Base-by-base conservation (phyloP, 2,888 invertebrate genomes). In the Operophtera brumata region DNA sequence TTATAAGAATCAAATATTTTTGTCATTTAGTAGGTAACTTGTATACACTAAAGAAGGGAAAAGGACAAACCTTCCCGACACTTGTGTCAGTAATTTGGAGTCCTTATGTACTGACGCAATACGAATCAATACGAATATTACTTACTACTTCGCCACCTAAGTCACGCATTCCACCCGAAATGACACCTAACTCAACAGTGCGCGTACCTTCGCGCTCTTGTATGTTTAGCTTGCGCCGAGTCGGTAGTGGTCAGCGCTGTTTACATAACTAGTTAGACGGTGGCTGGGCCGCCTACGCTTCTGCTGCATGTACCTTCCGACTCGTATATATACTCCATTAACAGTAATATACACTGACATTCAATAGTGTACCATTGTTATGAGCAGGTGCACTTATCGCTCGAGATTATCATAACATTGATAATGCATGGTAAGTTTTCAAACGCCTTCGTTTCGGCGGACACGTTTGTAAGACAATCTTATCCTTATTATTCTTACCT, bases 231-330 rank as follows among this genome's bases (percentile, higher is more conserved):
- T 71, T 73, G 74, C 71, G 74, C 75, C 73, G 20, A 68, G 71
- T 71, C 74, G 69, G 76, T 73, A 78, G 81, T 82, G 80, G 84
- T 73, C 75, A 75, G 69, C 71, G 65, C 56, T 86, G 87, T 87
- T 87, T 84, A 84, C 85, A 82, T 80, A 86, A 82, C 84, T 84
- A 75, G 87, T 88, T 87, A 88, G 84, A 75, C 70, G 75, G 73
- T 71, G 67, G 70, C 71, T 71, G 71, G 9, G 67, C 69, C 75
- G 83, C 86, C 86, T 77, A 85, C 86, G 75, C 76, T 64, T 59
- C 63, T 71, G 76, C 78, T 78, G 80, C 77, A 73, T 75, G 73
- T 34, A 43, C 41, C n/a, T n/a, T n/a, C n/a, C 4, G 20, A 20
- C 20, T 43, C 55, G 79, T 77, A 73, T 74, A 74, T 50, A 51